Percentiles rank a stretch among this genome's conserved stretches.
Evolutionary conservation across 2,113 vertebrate genomes (phyloP).

Genomic region (Poecile atricapillus): DNA sequence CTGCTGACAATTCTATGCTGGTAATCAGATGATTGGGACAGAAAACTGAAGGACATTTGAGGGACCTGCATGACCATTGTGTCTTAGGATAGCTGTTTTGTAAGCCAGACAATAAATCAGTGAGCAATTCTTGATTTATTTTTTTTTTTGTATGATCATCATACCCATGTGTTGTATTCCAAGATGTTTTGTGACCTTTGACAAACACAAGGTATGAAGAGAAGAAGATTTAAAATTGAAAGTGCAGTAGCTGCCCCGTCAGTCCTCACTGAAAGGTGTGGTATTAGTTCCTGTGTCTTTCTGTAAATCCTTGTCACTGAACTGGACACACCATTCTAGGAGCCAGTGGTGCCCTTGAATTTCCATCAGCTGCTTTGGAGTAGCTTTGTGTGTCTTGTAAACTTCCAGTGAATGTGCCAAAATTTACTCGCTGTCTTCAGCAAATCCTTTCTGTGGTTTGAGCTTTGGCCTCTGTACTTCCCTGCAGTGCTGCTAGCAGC

Average conservation of each 20-base stretch:
- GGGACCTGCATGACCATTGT: neutral
- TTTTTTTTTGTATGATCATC: accelerated
- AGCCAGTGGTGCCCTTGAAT: neutral
- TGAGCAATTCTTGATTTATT: neutral
- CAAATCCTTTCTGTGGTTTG: neutral
- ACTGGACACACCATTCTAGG: neutral
- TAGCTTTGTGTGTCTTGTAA: neutral
- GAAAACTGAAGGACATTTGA: neutral
- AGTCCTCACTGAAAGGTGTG: accelerated
- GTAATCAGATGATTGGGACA: neutral
- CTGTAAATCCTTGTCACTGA: neutral
- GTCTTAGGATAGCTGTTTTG: neutral
- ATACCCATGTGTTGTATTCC: neutral
- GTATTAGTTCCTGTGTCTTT: neutral
- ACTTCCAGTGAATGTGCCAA: neutral
- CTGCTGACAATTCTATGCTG: neutral
- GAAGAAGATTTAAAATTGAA: neutral
- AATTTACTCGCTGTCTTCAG: neutral
- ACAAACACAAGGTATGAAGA: neutral
- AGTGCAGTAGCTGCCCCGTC: neutral
- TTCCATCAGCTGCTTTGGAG: neutral
- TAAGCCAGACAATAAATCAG: neutral
- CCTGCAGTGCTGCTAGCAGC: neutral
- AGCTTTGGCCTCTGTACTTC: neutral
- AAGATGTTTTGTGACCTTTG: neutral